Percentiles rank a stretch among this genome's conserved stretches.
These are phyloP conservation scores for Morpho helenor DNA, from an alignment of 2,888 invertebrate species.

Conservation along the genomic window DNA sequence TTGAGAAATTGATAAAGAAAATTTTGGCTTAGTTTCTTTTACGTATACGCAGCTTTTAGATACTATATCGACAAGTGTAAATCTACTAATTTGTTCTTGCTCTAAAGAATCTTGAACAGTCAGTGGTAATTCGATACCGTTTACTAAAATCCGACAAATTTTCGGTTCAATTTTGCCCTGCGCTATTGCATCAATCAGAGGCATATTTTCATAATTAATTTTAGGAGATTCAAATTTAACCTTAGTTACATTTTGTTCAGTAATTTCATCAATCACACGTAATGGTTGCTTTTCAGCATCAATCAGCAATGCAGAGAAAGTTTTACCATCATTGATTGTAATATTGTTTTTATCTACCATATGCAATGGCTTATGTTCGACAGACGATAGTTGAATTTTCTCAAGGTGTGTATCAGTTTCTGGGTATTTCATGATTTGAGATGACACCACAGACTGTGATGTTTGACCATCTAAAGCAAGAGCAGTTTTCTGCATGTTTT, in stretches of 20 bases:
- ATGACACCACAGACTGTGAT: not conserved
- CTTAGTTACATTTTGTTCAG: slow-evolving; percentile 65
- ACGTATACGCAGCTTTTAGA: slow-evolving; percentile 82
- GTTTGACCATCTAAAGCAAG: not conserved
- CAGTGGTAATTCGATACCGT: slow-evolving; percentile 80
- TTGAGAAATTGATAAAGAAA: slow-evolving; percentile 77
- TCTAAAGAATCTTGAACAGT: slow-evolving; percentile 85
- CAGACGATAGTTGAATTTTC: not conserved
- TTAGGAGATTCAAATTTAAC: slow-evolving; percentile 44
- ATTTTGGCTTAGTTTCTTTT: slow-evolving; percentile 73
- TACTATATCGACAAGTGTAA: slow-evolving; percentile 83
- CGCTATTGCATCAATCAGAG: slow-evolving; percentile 81
- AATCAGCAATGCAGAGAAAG: slow-evolving; percentile 57
- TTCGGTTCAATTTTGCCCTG: slow-evolving; percentile 83
- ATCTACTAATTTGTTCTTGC: slow-evolving; percentile 83
- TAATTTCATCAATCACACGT: slow-evolving; percentile 69
- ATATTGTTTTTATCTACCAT: slow-evolving; percentile 1
- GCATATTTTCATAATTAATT: slow-evolving; percentile 67
- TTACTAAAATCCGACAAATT: slow-evolving; percentile 80
- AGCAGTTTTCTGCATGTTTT: too few relatives aligned
- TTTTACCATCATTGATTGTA: slow-evolving; percentile 44
- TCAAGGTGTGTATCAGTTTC: not conserved
- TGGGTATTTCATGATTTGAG: not conserved
- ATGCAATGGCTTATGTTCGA: slow-evolving; percentile 2
- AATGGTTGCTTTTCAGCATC: slow-evolving; percentile 70